A percentile compares a stretch with the other conserved stretches of the same genome.
Conservation (phyloP, 2,113 vertebrate species). For the Spilogale gracilis region DNA sequence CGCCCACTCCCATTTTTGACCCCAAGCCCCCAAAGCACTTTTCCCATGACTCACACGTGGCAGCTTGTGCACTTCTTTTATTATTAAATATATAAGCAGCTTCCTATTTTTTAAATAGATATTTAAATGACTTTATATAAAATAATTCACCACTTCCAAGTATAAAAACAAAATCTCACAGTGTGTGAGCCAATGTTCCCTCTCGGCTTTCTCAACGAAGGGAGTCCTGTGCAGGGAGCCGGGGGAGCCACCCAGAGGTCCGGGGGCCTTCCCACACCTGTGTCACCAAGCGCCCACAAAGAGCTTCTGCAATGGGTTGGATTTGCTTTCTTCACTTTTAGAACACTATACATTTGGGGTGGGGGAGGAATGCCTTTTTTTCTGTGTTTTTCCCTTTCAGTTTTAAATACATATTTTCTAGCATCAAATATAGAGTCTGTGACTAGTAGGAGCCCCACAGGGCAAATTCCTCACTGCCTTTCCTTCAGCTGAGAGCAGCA, state of each 20-base stretch:
- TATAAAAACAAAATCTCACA: constrained; percentile 86
- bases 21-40: constrained; percentile 52
- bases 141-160: constrained; percentile 88
- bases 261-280: neutral
- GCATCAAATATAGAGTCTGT: constrained; percentile 65
- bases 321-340: constrained; percentile 61
- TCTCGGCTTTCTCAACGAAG: constrained; percentile 67
- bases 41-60: constrained; percentile 72
- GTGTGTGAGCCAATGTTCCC: constrained; percentile 77
- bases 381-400: constrained; percentile 56
- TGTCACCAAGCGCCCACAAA: constrained; percentile 49
- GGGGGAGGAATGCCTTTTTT: constrained; percentile 50
- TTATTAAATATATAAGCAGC: constrained; percentile 89
- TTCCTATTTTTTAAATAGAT: constrained; percentile 89
- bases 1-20: neutral
- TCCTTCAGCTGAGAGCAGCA: neutral
- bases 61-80: constrained; percentile 84
- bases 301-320: constrained; percentile 63
- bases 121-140: constrained; percentile 90
- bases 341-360: constrained; percentile 49
- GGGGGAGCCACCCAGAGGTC: neutral
- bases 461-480: neutral
- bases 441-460: constrained; percentile 7
- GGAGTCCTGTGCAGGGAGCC: constrained; percentile 13
- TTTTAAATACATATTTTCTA: constrained; percentile 71